These are phyloP conservation scores for Albula goreensis DNA, from an alignment of 2,113 vertebrate species.

Conservation along the genomic window DNA sequence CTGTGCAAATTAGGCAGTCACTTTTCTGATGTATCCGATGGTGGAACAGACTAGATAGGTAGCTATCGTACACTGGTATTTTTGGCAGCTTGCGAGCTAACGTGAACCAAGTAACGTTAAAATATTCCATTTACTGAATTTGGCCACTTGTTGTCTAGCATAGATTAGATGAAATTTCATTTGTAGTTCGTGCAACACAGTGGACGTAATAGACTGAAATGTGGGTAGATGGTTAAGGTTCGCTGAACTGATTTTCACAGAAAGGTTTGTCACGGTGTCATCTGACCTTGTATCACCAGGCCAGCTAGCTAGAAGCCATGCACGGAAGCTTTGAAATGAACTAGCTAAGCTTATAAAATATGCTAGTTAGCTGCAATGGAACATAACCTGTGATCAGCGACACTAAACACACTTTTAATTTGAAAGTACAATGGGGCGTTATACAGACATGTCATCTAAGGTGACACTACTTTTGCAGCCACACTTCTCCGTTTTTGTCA, in stretches of 20 bases:
- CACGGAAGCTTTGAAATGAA: background rate
- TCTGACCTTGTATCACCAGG: constrained; percentile 46
- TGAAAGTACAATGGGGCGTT: background rate
- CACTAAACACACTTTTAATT: background rate
- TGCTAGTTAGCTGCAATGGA: background rate
- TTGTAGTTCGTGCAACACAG: too few relatives aligned
- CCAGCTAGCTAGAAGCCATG: background rate
- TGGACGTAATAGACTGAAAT: too few relatives aligned
- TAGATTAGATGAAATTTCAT: too few relatives aligned
- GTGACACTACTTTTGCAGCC: background rate
- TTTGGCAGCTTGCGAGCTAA: background rate
- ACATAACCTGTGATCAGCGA: background rate
- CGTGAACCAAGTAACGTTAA: background rate
- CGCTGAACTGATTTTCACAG: constrained; percentile 18
- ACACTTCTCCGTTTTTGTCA: background rate
- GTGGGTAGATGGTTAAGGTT: background rate
- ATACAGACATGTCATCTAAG: background rate
- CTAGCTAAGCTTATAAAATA: background rate
- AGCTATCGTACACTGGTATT: background rate
- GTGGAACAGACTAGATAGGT: background rate
- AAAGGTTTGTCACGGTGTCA: constrained; percentile 49
- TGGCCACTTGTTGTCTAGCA: too few relatives aligned
- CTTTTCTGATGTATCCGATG: background rate
- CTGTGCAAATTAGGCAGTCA: background rate
- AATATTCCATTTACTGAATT: too few relatives aligned